Base-by-base conservation (phyloP, 2,113 vertebrate genomes). In the Gila orcuttii region DNA sequence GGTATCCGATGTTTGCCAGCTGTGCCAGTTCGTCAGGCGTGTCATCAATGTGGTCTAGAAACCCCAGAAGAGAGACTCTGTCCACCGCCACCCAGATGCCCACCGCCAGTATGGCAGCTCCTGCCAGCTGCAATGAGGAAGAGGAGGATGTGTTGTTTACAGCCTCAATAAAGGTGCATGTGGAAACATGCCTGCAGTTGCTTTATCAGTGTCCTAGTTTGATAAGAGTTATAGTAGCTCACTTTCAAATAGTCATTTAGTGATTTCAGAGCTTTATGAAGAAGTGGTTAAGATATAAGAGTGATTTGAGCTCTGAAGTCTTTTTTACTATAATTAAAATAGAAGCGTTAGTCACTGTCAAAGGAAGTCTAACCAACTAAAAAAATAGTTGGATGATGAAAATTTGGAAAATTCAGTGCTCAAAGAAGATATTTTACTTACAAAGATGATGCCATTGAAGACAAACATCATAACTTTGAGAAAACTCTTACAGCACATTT, bases 61-160 rank as follows among this genome's bases (percentile, higher is more conserved):
- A 8, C 2, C 89, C 86, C 11, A 89, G 59, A 19, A 94, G 83
- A 23, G 92, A 92, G 31, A 79, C 64, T 23, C 87, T 86, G 64
- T 94, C 93, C 82, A 93, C 89, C 36, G 90, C 90, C 86, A 93
- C 89, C 93, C 93, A 94, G 73, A 93, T 88, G 10, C 93, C 93
- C 4, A 94, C 80, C 1, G 84, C 93, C 80, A 94, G 83, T 39
- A 95, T 71, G 3, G 69, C 86, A 2, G 69, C 78, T 0, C 94
- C 93, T 2, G 91, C 92, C 62, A 93, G 25, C 94, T 94, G 83
- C 42, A 68, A 4, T 21, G 45, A 33, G 7, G 36, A 23, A 15
- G 25, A 25, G 11, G 2, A 47, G 9, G 15, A 52, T 66, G 50
- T 15, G 42, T 42, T 0, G 42, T 9, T 9, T 42, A 42, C 42